Base-by-base conservation (phyloP, 2,113 vertebrate genomes). In the Pseudorasbora parva region DNA sequence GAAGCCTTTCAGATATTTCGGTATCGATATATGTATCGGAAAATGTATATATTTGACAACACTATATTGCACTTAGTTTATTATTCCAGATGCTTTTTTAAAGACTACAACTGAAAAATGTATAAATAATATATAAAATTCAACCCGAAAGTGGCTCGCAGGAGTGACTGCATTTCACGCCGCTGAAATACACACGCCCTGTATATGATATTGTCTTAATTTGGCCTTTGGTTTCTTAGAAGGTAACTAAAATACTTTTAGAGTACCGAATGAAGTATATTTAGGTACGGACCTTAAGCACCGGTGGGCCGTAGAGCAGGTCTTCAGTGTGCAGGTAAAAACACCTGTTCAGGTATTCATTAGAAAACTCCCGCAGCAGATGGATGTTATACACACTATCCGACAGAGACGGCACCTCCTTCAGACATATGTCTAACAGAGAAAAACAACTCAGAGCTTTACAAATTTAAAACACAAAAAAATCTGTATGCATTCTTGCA, bases 351-450 rank as follows among this genome's bases (percentile, higher is more conserved):
- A 99, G 92, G 80, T 97, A 96, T 27, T 97, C 95, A 0, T 94
- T 95, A 10, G 96, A 94, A 87, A 99, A 98, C 86, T 97, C 97
- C 49, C 91, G 93, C 69, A 99, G 85, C 0, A 98, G 94, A 59
- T 97, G 96, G 80, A 99, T 96, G 83, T 99, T 99, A 82, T 97
- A 97, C 71, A 99, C 88, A 71, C 96, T 97, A 91, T 99, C 97
- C 1, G 96, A 94, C 83, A 97, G 94, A 0, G 97, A 98, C 0
- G 94, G 93, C 15, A 95, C 95, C 87, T 99, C 97, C 92, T 98
- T 98, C 91, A 99, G 88, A 84, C 97, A 99, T 68, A 99, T 96
- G 89, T 99, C 98, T 99, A 77, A 73, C 23, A 84, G 62, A 85
- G 8, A 71, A 8, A 43, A 33, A 47, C 2, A 19, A 43, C 15